phyloP scores from a whole-genome alignment of 2,888 invertebrate genomes.

The Biston stratarius region DNA sequence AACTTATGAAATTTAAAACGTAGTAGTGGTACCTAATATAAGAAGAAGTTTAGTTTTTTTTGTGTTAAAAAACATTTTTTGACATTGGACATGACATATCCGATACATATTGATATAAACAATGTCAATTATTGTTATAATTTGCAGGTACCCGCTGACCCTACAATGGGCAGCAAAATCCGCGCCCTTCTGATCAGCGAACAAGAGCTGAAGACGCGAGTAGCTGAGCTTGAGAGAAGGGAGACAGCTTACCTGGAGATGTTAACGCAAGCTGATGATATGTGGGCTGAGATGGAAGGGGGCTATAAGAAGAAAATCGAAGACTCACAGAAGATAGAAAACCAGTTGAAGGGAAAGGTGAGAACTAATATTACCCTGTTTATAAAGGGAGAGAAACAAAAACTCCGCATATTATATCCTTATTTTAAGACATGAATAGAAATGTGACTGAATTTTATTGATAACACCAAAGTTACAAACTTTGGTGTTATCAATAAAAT shows the following conservation, averaged over 20 bases:
- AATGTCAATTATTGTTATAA: constrained; percentile 23
- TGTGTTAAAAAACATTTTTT: too few relatives aligned
- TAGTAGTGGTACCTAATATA: too few relatives aligned
- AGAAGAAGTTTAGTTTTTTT: too few relatives aligned
- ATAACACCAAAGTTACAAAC: too few relatives aligned
- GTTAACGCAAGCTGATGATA: constrained; percentile 90
- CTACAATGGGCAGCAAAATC: constrained; percentile 59
- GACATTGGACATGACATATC: too few relatives aligned
- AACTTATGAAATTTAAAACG: too few relatives aligned
- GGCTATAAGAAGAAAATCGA: constrained; percentile 87
- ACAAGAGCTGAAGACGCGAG: constrained; percentile 86
- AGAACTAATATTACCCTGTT: not conserved
- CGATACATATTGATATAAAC: too few relatives aligned
- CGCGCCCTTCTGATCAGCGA: constrained; percentile 82
- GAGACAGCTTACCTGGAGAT: constrained; percentile 90
- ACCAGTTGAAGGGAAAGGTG: constrained; percentile 83
- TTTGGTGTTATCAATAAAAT: too few relatives aligned
- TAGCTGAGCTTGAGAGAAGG: constrained; percentile 88
- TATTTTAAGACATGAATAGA: too few relatives aligned
- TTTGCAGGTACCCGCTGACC: constrained; percentile 66
- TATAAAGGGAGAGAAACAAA: too few relatives aligned
- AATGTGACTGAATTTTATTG: too few relatives aligned
- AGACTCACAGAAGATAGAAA: constrained; percentile 77
- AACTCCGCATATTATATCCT: too few relatives aligned
- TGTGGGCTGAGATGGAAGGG: constrained; percentile 90